Conservation (phyloP, 2,888 invertebrate genomes). For the Dorcus parallelipipedus region DNA sequence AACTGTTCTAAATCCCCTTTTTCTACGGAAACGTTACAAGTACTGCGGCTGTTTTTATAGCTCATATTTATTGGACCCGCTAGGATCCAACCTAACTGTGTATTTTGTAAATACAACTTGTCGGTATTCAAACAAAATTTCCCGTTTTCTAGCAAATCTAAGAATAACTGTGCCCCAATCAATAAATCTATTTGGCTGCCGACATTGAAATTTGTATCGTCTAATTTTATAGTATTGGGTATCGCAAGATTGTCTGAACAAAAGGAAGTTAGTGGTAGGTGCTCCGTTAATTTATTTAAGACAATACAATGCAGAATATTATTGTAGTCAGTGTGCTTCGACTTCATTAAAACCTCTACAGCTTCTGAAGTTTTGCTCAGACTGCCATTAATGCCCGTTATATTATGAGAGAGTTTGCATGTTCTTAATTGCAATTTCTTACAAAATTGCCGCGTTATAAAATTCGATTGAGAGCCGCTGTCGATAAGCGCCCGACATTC, state of each 20-base stretch:
- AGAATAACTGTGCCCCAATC: slow-evolving; percentile 21
- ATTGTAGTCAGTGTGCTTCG: background rate
- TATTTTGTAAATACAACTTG: slow-evolving; percentile 18
- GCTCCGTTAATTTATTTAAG: background rate
- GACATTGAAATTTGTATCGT: slow-evolving; percentile 21
- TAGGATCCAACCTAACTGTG: slow-evolving; percentile 24
- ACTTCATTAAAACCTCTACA: background rate
- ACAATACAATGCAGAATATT: background rate
- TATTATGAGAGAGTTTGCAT: background rate
- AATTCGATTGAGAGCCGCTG: background rate
- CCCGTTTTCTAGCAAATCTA: slow-evolving; percentile 13
- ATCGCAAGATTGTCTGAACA: background rate
- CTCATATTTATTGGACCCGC: slow-evolving; percentile 7
- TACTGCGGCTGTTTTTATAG: background rate
- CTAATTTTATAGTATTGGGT: slow-evolving; percentile 12
- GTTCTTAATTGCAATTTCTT: background rate
- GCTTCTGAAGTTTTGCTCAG: background rate
- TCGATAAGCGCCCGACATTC: background rate
- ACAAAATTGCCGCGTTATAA: background rate
- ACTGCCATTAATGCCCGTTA: background rate
- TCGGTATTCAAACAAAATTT: slow-evolving; percentile 6
- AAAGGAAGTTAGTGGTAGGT: background rate
- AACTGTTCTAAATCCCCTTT: too few species aligned
- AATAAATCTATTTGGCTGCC: slow-evolving; percentile 21
- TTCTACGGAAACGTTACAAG: background rate